phyloP scores from a whole-genome alignment of 2,797 vertebrate species.

The Semaprochilodus insignis region DNA sequence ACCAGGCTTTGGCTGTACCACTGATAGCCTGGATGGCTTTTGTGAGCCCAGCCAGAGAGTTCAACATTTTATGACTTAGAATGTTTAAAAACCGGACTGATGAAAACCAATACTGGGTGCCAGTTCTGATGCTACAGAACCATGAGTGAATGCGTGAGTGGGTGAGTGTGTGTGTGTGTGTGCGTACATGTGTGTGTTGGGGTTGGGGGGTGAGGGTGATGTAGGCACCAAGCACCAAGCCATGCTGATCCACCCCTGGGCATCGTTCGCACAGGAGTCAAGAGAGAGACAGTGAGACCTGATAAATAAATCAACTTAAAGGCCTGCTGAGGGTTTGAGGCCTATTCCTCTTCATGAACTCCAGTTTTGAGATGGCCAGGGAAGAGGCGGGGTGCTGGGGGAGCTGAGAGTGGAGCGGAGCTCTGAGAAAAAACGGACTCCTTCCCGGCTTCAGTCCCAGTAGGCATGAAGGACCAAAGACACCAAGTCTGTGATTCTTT shows the following conservation, averaged over 20 bases:
- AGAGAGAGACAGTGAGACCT: constrained; percentile 74
- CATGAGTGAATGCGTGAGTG: constrained; percentile 43
- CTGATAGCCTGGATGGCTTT: constrained; percentile 46
- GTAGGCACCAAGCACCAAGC: constrained; percentile 54
- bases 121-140: constrained; percentile 71
- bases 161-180: constrained; percentile 19
- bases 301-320: constrained; percentile 89
- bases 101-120: constrained; percentile 74
- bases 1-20: constrained; percentile 23
- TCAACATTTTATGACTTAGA: constrained; percentile 70
- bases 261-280: constrained; percentile 75
- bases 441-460: constrained; percentile 71
- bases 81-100: constrained; percentile 65
- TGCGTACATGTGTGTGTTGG: not conserved
- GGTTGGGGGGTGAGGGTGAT: constrained; percentile 9
- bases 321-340: constrained; percentile 80
- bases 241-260: constrained; percentile 78
- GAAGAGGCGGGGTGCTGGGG: constrained; percentile 7
- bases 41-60: constrained; percentile 40
- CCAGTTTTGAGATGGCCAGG: constrained; percentile 55
- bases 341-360: constrained; percentile 77
- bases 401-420: constrained; percentile 13
- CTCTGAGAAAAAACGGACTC: constrained; percentile 37
- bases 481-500: constrained; percentile 82
- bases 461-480: constrained; percentile 82